phyloP scores from a whole-genome alignment of 2,888 invertebrate species.

The Ditula angustiorana region DNA sequence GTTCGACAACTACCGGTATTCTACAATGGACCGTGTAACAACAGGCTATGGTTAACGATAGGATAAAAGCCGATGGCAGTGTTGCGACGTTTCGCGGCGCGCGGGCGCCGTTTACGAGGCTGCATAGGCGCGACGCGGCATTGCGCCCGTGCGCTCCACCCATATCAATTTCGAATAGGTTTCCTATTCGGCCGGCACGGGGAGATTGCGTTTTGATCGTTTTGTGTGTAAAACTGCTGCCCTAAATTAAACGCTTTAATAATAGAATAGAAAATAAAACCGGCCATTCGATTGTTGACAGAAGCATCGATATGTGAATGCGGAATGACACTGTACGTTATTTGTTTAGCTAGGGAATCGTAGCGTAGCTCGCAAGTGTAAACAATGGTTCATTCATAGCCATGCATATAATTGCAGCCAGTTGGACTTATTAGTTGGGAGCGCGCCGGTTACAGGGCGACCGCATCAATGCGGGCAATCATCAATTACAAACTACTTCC shows the following conservation, averaged over 20 bases:
- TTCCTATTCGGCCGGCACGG: constrained; percentile 75
- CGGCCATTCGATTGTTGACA: constrained; percentile 66
- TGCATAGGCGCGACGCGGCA: constrained; percentile 78
- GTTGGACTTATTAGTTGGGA: constrained; percentile 11
- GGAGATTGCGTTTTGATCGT: constrained; percentile 83
- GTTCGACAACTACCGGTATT: constrained; percentile 41
- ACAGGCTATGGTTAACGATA: constrained; percentile 55
- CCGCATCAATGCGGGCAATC: constrained; percentile 62
- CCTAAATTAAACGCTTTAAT: constrained; percentile 84
- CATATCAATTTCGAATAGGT: constrained; percentile 85
- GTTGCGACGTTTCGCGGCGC: constrained; percentile 60
- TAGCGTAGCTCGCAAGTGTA: constrained; percentile 60
- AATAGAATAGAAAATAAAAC: constrained; percentile 81
- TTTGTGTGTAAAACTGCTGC: constrained; percentile 82
- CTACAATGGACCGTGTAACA: constrained; percentile 53
- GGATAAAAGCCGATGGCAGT: constrained; percentile 40
- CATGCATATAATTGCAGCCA: background rate
- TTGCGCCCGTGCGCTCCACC: constrained; percentile 77
- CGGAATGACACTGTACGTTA: constrained; percentile 59
- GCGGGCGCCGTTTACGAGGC: constrained; percentile 76
- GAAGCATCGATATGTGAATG: constrained; percentile 55
- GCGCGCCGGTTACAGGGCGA: constrained; percentile 18
- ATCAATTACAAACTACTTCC: constrained; percentile 75
- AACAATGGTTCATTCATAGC: constrained; percentile 49
- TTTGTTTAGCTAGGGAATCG: constrained; percentile 68